Conservation (phyloP, 2,888 invertebrate genomes). For the Leptopilina myrica region DNA sequence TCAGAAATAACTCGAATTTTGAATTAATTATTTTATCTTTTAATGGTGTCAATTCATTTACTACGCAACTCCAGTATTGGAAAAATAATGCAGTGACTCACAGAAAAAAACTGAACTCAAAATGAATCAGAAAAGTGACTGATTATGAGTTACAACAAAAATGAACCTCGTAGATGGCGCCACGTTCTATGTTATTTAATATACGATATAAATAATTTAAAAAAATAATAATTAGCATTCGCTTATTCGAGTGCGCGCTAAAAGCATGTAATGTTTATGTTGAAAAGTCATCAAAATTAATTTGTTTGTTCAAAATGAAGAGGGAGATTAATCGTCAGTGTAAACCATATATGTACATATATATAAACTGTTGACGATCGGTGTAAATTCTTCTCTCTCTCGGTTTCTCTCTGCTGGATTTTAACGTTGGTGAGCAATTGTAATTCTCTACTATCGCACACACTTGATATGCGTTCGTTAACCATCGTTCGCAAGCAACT, state of each 20-base stretch:
- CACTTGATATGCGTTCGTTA: conserved; percentile 64
- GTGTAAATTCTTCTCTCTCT: conserved; percentile 42
- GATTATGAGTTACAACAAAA: no score
- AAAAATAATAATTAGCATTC: neutral
- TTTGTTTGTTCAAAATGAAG: conserved; percentile 16
- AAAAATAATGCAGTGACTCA: no score
- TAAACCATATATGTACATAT: conserved; percentile 8
- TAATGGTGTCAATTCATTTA: no score
- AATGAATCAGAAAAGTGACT: no score
- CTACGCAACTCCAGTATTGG: no score
- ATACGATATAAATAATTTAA: neutral
- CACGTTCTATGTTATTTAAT: no score
- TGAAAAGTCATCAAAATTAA: conserved; percentile 31
- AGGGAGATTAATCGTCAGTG: conserved; percentile 6
- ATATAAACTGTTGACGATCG: conserved; percentile 22
- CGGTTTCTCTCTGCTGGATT: neutral
- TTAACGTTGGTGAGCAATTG: conserved; percentile 46
- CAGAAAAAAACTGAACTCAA: no score
- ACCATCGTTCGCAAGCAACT: conserved; percentile 70
- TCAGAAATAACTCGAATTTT: no score
- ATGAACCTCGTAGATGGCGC: no score
- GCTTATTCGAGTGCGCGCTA: neutral
- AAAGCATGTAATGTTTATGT: conserved; percentile 2
- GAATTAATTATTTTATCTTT: no score
- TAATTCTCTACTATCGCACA: conserved; percentile 55